These are phyloP conservation scores for Simalia tracyae DNA, from an alignment of 2,797 vertebrate genomes.

Conservation along the genomic window DNA sequence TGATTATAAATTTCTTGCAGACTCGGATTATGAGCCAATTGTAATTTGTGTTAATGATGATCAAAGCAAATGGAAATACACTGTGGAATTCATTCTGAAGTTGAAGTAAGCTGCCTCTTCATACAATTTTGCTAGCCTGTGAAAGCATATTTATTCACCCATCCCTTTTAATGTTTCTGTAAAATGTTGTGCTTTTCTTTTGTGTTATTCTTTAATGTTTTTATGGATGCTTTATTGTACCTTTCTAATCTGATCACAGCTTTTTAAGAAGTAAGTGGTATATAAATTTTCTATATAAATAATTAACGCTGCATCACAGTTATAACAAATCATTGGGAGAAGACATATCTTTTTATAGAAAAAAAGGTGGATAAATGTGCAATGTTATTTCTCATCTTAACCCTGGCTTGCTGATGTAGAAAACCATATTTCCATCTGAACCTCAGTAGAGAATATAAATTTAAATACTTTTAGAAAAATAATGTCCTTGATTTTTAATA, in stretches of 20 bases:
- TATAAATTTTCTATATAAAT: background rate
- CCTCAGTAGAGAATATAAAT: background rate
- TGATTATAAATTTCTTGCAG: background rate
- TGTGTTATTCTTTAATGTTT: background rate
- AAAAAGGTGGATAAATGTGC: background rate
- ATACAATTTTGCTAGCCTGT: background rate
- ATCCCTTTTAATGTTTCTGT: background rate
- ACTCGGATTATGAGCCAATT: background rate
- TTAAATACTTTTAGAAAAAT: background rate
- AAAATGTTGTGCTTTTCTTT: background rate
- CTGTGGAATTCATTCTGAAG: background rate
- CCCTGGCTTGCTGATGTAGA: background rate
- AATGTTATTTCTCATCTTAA: background rate
- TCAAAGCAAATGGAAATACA: background rate
- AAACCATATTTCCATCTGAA: background rate
- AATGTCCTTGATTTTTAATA: background rate
- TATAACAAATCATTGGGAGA: background rate
- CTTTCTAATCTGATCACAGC: background rate
- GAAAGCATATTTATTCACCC: background rate
- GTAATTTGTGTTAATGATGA: background rate
- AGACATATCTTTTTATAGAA: background rate
- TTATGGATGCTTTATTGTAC: background rate
- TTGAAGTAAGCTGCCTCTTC: background rate
- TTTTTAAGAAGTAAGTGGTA: background rate
- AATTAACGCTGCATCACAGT: background rate